Conservation (phyloP, 2,113 vertebrate genomes). For the Daphoenositta chrysoptera region DNA sequence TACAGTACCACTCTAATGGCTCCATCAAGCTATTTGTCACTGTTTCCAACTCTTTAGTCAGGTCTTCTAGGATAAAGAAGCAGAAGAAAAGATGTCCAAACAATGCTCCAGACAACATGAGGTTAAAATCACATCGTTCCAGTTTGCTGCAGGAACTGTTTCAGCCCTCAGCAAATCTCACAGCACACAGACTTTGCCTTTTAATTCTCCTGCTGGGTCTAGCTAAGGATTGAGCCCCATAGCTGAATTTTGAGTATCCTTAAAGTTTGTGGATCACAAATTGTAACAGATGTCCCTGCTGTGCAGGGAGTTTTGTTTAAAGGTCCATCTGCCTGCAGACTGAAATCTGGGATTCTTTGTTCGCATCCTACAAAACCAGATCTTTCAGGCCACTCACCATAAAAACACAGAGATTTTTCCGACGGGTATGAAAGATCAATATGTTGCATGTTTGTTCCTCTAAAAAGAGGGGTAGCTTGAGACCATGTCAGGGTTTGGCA, state of each 20-base stretch:
- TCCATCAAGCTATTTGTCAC: not conserved
- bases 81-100: not conserved
- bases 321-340: constrained; percentile 65
- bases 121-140: not conserved
- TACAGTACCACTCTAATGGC: not conserved
- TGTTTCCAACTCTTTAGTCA: not conserved
- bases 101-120: not conserved
- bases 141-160: not conserved
- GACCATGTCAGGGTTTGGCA: not conserved
- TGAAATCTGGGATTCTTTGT: constrained; percentile 59
- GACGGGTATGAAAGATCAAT: constrained; percentile 10
- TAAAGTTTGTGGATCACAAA: constrained; percentile 48
- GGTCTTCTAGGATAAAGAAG: not conserved
- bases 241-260: not conserved
- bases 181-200: not conserved
- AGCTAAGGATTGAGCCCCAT: constrained; percentile 33
- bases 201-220: constrained; percentile 33
- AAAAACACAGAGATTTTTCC: constrained; percentile 48
- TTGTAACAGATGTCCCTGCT: constrained; percentile 59
- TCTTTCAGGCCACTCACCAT: constrained; percentile 22
- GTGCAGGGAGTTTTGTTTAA: constrained; percentile 50
- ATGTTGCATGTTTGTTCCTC: not conserved
- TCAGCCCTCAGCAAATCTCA: not conserved
- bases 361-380: constrained; percentile 25
- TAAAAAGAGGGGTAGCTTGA: not conserved